Percentiles rank a stretch among this genome's conserved stretches.
Evolutionary conservation across 2,113 vertebrate genomes (phyloP).

Genomic region (Caloenas nicobarica): DNA sequence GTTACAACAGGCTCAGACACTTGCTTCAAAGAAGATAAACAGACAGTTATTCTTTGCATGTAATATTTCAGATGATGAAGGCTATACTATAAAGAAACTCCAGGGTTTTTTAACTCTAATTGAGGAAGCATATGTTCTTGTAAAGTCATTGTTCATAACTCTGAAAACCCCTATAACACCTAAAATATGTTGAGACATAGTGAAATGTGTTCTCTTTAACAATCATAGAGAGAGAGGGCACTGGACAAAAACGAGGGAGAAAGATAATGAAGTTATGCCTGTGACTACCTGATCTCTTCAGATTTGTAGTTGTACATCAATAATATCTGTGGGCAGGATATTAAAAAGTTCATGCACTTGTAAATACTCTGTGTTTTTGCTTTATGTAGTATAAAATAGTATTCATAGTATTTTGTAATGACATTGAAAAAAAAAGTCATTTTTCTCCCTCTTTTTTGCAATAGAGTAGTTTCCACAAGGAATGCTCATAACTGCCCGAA

Average conservation of each 20-base stretch:
- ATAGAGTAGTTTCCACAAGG: neutral
- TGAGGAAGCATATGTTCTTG: neutral
- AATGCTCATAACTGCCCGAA: neutral
- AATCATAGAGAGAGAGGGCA: neutral
- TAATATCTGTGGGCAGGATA: neutral
- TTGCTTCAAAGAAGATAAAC: neutral
- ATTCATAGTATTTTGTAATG: neutral
- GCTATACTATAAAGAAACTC: neutral
- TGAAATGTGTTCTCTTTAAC: neutral
- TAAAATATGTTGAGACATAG: neutral
- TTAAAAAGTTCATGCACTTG: neutral
- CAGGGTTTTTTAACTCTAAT: neutral
- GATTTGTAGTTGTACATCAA: neutral
- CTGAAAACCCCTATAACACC: neutral
- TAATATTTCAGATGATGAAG: neutral
- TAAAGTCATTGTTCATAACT: neutral
- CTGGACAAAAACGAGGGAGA: neutral
- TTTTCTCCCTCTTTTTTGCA: neutral
- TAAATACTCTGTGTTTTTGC: neutral
- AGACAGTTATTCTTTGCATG: neutral
- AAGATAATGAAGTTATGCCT: neutral
- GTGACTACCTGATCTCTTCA: neutral
- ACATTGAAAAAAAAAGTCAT: neutral
- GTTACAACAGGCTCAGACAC: neutral
- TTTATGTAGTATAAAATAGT: neutral